Evolutionary conservation across 2,888 invertebrate genomes (phyloP).

Genomic region (Drosophila mercatorum): DNA sequence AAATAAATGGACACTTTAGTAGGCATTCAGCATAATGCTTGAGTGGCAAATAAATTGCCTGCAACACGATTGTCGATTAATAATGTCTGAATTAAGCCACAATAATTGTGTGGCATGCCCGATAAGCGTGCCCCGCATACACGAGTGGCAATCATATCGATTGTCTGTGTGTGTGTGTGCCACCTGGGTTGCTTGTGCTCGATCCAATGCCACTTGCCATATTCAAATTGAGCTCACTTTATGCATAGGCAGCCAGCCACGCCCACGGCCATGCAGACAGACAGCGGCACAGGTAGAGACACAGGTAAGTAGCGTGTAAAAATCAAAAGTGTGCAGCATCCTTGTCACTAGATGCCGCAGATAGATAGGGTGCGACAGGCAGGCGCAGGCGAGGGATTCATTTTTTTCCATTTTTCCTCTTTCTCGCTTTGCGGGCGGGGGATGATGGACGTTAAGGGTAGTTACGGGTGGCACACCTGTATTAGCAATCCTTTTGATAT

Average conservation of each 20-base stretch:
- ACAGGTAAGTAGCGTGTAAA: constrained; percentile 33
- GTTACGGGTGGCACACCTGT: constrained; percentile 32
- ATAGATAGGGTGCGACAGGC: constrained; percentile 35
- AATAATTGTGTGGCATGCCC: constrained; percentile 44
- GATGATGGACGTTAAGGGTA: constrained; percentile 9
- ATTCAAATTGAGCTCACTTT: constrained; percentile 41
- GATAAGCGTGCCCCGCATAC: constrained; percentile 52
- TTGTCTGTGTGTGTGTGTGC: constrained; percentile 28
- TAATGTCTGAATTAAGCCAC: constrained; percentile 56
- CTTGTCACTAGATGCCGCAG: constrained; percentile 47
- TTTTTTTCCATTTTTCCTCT: background rate
- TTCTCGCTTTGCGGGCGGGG: background rate
- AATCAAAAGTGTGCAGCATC: constrained; percentile 59
- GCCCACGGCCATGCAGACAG: background rate
- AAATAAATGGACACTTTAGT: constrained; percentile 25
- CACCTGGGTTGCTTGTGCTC: constrained; percentile 14
- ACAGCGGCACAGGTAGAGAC: background rate
- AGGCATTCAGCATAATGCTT: constrained; percentile 29
- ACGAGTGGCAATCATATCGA: constrained; percentile 43
- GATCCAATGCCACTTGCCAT: constrained; percentile 32
- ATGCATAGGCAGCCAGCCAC: constrained; percentile 23
- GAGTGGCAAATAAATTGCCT: constrained; percentile 42
- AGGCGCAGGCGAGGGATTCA: background rate
- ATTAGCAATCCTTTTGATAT: constrained; percentile 73
- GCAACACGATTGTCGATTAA: constrained; percentile 51